phyloP scores from a whole-genome alignment of 37 sponge, comb jelly and placozoan genomes.

The Beroe ovata region DNA sequence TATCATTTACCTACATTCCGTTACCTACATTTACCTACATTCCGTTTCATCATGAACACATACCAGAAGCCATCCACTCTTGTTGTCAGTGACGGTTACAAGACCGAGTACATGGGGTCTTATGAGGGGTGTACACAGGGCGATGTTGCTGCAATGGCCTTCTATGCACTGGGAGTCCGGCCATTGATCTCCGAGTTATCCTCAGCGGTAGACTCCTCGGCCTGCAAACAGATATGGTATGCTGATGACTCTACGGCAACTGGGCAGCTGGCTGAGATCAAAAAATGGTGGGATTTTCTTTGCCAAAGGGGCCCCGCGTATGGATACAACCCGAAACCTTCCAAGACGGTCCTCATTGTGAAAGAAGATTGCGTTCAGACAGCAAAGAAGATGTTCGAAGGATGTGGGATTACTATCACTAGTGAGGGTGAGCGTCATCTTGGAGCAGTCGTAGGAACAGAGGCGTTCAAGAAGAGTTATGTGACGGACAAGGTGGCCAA shows the following conservation, averaged over 20 bases:
- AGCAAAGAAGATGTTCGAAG: neutral
- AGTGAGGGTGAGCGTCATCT: neutral
- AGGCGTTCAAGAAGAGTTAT: neutral
- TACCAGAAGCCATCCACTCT: too few relatives aligned
- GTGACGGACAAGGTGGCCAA: neutral
- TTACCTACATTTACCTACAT: too few relatives aligned
- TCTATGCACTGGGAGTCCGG: too few relatives aligned
- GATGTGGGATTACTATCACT: too few relatives aligned
- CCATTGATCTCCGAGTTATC: too few relatives aligned
- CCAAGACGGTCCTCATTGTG: slow-evolving; percentile 13
- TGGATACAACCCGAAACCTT: slow-evolving; percentile 33
- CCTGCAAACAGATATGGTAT: slow-evolving; percentile 49
- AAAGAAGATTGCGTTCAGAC: neutral
- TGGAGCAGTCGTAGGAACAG: neutral
- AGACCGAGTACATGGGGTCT: too few relatives aligned
- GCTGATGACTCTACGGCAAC: slow-evolving; percentile 30
- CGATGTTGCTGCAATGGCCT: too few relatives aligned
- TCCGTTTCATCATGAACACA: too few relatives aligned
- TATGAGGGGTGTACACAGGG: too few relatives aligned
- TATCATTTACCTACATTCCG: too few relatives aligned
- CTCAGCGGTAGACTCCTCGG: too few relatives aligned
- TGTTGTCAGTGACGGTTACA: too few relatives aligned
- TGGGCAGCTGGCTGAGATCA: neutral
- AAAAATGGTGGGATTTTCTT: slow-evolving; percentile 16
- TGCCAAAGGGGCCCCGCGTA: neutral